phyloP scores from a whole-genome alignment of 2,113 vertebrate genomes.

The Cyanistes caeruleus region DNA sequence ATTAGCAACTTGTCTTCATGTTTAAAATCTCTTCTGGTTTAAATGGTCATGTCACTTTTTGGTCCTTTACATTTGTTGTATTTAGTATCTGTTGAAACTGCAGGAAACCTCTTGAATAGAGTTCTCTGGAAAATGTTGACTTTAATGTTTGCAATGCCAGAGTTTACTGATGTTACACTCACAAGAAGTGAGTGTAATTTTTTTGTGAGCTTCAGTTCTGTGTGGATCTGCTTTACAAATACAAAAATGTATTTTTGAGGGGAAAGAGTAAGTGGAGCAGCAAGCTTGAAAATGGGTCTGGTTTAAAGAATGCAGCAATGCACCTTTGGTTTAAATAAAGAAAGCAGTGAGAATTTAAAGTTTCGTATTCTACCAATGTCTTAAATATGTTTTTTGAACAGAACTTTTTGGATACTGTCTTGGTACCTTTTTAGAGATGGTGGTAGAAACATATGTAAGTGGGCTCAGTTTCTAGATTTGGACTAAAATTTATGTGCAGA shows the following conservation, averaged over 20 bases:
- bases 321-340: background rate
- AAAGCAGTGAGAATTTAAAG: background rate
- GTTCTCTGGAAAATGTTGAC: background rate
- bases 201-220: background rate
- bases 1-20: background rate
- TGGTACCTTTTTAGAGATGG: background rate
- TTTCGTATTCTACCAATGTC: background rate
- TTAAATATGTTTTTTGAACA: background rate
- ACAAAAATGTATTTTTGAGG: background rate
- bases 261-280: background rate
- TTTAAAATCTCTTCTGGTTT: background rate
- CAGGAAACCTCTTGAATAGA: background rate
- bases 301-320: background rate
- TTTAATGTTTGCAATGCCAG: background rate
- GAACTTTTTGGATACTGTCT: background rate
- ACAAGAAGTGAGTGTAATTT: fast-evolving
- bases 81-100: background rate
- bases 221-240: background rate
- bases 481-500: background rate
- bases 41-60: background rate
- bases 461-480: background rate
- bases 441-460: background rate
- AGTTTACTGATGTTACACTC: background rate
- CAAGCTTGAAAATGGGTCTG: background rate
- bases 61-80: background rate